These are phyloP conservation scores for Halichoerus grypus DNA, from an alignment of 2,113 vertebrate species.

Conservation along the genomic window DNA sequence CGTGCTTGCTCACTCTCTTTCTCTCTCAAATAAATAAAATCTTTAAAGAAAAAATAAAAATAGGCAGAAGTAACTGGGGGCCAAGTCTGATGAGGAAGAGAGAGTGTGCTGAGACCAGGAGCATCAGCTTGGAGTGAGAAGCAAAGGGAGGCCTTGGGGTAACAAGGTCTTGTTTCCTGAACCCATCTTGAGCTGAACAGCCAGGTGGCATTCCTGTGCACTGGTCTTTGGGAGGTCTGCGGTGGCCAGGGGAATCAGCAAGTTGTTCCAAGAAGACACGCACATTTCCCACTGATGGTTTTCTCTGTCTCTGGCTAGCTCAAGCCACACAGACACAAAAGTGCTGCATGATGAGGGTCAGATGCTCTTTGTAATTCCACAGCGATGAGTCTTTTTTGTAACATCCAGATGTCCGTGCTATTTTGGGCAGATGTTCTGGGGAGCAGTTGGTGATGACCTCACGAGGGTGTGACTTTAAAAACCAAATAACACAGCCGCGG, in stretches of 20 bases:
- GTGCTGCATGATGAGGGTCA: slow-evolving; percentile 78
- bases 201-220: accelerated
- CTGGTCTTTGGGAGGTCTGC: neutral
- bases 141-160: neutral
- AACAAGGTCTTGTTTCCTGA: neutral
- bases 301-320: neutral
- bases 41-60: neutral
- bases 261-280: neutral
- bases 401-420: slow-evolving; percentile 82
- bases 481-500: slow-evolving; percentile 52
- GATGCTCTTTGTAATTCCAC: slow-evolving; percentile 72
- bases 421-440: slow-evolving; percentile 78
- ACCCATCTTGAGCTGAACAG: neutral
- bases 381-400: slow-evolving; percentile 67
- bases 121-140: neutral
- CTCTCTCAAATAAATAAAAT: neutral
- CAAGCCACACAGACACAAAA: slow-evolving; percentile 55
- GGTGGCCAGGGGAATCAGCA: neutral
- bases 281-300: neutral
- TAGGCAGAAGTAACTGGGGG: neutral
- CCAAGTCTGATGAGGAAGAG: neutral
- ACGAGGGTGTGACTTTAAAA: slow-evolving; percentile 67
- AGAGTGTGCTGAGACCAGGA: neutral
- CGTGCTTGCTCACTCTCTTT: neutral
- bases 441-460: slow-evolving; percentile 79